These are phyloP conservation scores for Clupea harengus DNA, from an alignment of 2,113 vertebrate genomes.

Conservation along the genomic window DNA sequence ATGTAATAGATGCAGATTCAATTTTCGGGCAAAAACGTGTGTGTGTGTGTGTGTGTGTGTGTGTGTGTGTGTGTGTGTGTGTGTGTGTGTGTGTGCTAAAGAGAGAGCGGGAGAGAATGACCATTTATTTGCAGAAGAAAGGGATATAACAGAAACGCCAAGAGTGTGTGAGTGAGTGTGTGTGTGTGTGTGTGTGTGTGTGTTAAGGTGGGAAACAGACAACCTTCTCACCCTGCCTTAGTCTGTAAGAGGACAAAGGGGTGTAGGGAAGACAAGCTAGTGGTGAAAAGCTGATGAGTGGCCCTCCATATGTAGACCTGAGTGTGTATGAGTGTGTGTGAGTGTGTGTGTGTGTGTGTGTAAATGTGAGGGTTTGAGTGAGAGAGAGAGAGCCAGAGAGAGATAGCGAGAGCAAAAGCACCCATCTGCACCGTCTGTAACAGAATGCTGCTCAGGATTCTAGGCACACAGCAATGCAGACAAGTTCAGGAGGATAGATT, in stretches of 20 bases:
- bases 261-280: neutral
- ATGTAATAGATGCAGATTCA: too few species aligned
- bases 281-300: constrained; percentile 48
- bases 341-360: neutral
- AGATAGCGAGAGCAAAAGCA: neutral
- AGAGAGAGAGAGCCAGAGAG: constrained; percentile 33
- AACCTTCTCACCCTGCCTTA: constrained; percentile 72
- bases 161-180: constrained; percentile 31
- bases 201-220: constrained; percentile 70
- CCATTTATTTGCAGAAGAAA: too few species aligned
- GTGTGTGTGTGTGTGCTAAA: too few species aligned
- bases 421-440: constrained; percentile 41
- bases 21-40: too few species aligned
- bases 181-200: constrained; percentile 55
- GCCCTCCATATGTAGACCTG: constrained; percentile 23
- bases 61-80: too few species aligned
- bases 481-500: neutral
- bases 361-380: neutral
- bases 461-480: constrained; percentile 45
- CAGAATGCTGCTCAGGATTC: constrained; percentile 57
- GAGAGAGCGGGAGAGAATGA: too few species aligned
- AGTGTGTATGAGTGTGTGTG: neutral
- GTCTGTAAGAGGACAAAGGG: constrained; percentile 54
- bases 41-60: too few species aligned
- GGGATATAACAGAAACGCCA: too few species aligned